Conservation (phyloP, 2,888 invertebrate species). For the Fragum fragum region DNA sequence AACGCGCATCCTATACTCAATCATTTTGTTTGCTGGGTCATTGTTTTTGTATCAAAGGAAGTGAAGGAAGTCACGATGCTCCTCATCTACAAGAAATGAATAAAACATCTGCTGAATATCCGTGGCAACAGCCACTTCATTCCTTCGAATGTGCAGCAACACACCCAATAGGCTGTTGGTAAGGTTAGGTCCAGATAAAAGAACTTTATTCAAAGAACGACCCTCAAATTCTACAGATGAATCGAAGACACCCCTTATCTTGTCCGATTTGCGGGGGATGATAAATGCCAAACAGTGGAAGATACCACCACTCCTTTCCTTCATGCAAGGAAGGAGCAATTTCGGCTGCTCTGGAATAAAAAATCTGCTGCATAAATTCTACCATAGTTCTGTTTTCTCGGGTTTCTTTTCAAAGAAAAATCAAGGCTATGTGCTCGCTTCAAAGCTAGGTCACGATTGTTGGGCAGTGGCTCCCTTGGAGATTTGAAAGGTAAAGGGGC, state of each 20-base stretch:
- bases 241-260: conserved; percentile 63
- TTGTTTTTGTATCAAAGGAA: conserved; percentile 65
- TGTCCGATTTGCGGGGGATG: conserved; percentile 51
- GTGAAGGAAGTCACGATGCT: conserved; percentile 49
- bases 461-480: conserved; percentile 44
- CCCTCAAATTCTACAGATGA: conserved; percentile 53
- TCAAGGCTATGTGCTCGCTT: conserved; percentile 41
- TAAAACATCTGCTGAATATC: conserved; percentile 70
- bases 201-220: conserved; percentile 56
- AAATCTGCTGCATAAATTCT: conserved; percentile 59
- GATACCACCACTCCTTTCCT: conserved; percentile 64
- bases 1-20: conserved; percentile 58
- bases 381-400: no score
- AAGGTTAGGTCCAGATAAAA: conserved; percentile 58
- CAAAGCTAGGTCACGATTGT: conserved; percentile 49
- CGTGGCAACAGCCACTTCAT: conserved; percentile 40
- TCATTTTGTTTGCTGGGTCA: conserved; percentile 28
- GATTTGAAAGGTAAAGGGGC: conserved; percentile 44
- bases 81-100: conserved; percentile 47
- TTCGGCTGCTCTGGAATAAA: conserved; percentile 57
- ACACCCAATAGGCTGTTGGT: conserved; percentile 59
- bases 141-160: conserved; percentile 52
- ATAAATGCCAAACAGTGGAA: conserved; percentile 64
- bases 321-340: conserved; percentile 43
- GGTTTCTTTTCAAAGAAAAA: conserved; percentile 37